Conservation (phyloP, 2,797 vertebrate genomes). For the Arnoldichthys spilopterus region DNA sequence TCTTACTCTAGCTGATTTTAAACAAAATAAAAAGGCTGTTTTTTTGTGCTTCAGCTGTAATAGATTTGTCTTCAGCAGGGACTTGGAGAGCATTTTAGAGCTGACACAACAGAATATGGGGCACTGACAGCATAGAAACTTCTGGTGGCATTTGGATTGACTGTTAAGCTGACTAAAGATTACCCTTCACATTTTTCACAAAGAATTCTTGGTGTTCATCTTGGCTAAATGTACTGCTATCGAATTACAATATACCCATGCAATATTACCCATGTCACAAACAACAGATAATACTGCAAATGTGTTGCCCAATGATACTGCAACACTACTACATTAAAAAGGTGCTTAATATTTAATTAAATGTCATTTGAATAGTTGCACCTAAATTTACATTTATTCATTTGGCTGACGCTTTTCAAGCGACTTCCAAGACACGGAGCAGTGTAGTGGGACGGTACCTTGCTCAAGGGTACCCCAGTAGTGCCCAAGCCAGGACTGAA, state of each 20-base stretch:
- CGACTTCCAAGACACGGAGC: too few relatives aligned
- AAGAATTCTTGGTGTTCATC: not conserved
- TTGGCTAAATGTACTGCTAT: not conserved
- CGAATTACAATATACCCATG: not conserved
- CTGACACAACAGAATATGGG: slow-evolving; percentile 44
- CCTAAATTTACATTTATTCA: too few relatives aligned
- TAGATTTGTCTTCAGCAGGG: slow-evolving; percentile 32
- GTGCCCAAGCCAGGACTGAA: too few relatives aligned
- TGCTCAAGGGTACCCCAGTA: too few relatives aligned
- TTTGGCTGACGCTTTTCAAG: too few relatives aligned
- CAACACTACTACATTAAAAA: not conserved
- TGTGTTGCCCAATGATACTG: not conserved
- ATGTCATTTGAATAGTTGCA: not conserved
- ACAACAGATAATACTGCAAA: not conserved
- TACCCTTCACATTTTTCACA: not conserved
- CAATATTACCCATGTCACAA: not conserved
- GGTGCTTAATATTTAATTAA: not conserved
- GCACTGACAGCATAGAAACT: not conserved
- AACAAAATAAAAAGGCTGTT: slow-evolving; percentile 19
- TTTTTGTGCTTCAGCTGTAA: slow-evolving; percentile 4
- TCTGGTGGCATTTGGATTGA: not conserved
- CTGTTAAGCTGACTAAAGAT: not conserved
- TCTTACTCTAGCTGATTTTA: slow-evolving; percentile 10
- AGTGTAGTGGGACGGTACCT: too few relatives aligned
- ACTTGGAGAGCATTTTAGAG: slow-evolving; percentile 62